Conservation (phyloP, 2,797 vertebrate genomes). For the Choloepus didactylus region DNA sequence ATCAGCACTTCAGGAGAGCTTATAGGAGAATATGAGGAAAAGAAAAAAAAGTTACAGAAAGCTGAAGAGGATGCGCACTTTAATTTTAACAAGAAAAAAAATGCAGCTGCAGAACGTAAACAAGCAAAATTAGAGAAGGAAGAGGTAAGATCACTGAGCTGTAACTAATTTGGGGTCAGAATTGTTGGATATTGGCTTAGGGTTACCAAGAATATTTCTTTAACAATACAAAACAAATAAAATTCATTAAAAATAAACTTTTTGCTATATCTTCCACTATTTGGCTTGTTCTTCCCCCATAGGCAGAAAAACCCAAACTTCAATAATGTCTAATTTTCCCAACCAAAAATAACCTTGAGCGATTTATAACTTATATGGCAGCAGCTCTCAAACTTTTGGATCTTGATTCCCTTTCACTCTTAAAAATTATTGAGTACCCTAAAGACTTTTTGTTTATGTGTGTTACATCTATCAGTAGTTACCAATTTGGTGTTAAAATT, state of each 20-base stretch:
- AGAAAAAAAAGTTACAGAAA: slow-evolving; percentile 91
- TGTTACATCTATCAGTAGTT: background rate
- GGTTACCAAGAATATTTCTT: background rate
- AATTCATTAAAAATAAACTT: background rate
- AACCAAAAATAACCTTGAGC: background rate
- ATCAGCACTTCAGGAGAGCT: slow-evolving; percentile 94
- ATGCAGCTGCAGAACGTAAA: slow-evolving; percentile 91
- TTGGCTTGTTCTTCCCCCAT: background rate
- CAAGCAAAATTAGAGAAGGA: slow-evolving; percentile 93
- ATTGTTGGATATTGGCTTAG: background rate
- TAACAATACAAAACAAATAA: background rate
- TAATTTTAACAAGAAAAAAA: slow-evolving; percentile 95
- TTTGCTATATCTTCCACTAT: background rate
- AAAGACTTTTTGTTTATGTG: slow-evolving; percentile 28
- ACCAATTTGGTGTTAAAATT: slow-evolving; percentile 49
- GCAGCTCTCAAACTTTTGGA: background rate
- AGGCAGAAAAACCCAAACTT: background rate
- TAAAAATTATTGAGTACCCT: slow-evolving; percentile 9
- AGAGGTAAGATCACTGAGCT: slow-evolving; percentile 89
- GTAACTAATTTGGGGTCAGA: background rate
- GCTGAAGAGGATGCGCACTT: slow-evolving; percentile 95
- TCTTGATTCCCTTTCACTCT: background rate
- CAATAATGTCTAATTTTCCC: background rate
- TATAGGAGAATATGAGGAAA: slow-evolving; percentile 92
- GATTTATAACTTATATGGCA: background rate